Conservation (phyloP, 1,140 invertebrate species). For the Contarinia nasturtii region DNA sequence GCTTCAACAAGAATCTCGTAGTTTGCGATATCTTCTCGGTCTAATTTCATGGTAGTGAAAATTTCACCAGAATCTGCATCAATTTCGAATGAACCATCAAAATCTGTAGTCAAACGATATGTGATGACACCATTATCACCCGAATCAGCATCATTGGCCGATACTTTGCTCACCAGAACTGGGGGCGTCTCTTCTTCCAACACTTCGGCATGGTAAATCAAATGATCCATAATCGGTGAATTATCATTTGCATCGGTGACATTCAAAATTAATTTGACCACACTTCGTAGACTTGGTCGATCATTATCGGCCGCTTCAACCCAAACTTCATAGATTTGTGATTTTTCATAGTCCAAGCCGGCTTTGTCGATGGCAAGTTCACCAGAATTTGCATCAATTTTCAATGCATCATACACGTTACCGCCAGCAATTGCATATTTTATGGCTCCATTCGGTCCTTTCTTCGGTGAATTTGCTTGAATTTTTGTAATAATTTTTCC, state of each 20-base stretch:
- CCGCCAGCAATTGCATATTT: constrained; percentile 78
- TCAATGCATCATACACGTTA: constrained; percentile 68
- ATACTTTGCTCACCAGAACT: constrained; percentile 51
- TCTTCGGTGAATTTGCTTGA: constrained; percentile 51
- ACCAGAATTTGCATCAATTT: constrained; percentile 58
- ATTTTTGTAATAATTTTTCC: constrained; percentile 51
- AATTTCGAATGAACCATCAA: constrained; percentile 60
- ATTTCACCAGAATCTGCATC: constrained; percentile 67
- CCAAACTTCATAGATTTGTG: constrained; percentile 75
- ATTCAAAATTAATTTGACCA: constrained; percentile 58
- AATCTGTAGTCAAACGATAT: constrained; percentile 54
- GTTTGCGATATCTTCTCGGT: constrained; percentile 67
- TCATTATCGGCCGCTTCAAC: constrained; percentile 77
- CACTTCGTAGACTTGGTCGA: constrained; percentile 54
- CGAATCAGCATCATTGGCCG: constrained; percentile 71
- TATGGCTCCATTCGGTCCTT: constrained; percentile 41
- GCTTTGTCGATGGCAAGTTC: constrained; percentile 54
- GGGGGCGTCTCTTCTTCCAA: constrained; percentile 72
- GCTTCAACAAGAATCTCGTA: constrained; percentile 77
- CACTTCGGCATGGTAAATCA: constrained; percentile 66
- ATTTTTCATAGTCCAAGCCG: constrained; percentile 76
- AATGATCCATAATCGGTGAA: constrained; percentile 57
- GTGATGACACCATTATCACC: constrained; percentile 68
- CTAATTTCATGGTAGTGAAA: constrained; percentile 62
- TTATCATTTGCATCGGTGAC: constrained; percentile 88